A percentile compares a stretch with the other conserved stretches of the same genome.
phyloP scores from a whole-genome alignment of 2,113 vertebrate species.

The Phasianus colchicus region DNA sequence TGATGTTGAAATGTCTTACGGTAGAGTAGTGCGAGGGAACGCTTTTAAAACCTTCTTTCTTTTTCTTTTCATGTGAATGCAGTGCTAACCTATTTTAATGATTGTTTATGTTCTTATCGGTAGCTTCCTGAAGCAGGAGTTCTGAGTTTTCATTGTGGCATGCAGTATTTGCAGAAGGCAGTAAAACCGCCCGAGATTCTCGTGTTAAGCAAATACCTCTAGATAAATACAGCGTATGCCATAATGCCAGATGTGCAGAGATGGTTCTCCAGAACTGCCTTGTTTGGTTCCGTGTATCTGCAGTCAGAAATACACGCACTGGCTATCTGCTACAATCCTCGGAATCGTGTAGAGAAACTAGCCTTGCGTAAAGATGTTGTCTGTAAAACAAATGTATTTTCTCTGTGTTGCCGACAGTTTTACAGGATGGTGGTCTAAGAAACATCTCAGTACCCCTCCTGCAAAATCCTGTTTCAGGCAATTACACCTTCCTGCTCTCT shows the following conservation, averaged over 20 bases:
- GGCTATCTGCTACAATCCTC: not conserved
- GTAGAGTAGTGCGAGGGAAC: not conserved
- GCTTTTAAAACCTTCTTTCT: not conserved
- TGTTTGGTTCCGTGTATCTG: not conserved
- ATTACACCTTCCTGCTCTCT: not conserved
- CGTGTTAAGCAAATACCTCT: not conserved
- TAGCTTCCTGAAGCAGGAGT: not conserved
- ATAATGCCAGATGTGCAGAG: rapidly evolving
- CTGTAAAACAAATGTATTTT: not conserved
- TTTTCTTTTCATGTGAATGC: not conserved
- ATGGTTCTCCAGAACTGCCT: not conserved
- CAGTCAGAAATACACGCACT: not conserved
- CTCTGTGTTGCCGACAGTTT: not conserved
- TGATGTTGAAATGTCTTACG: not conserved
- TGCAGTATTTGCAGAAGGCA: not conserved
- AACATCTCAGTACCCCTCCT: not conserved
- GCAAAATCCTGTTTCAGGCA: not conserved
- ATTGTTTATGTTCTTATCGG: not conserved
- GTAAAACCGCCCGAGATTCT: not conserved
- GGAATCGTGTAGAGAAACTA: rapidly evolving
- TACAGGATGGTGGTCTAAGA: not conserved
- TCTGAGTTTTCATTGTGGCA: not conserved
- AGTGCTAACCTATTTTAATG: not conserved
- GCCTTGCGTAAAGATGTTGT: not conserved
- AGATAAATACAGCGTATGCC: not conserved